Evolutionary conservation across 1,140 invertebrate species (phyloP).

Genomic region (Ladona fulva): DNA sequence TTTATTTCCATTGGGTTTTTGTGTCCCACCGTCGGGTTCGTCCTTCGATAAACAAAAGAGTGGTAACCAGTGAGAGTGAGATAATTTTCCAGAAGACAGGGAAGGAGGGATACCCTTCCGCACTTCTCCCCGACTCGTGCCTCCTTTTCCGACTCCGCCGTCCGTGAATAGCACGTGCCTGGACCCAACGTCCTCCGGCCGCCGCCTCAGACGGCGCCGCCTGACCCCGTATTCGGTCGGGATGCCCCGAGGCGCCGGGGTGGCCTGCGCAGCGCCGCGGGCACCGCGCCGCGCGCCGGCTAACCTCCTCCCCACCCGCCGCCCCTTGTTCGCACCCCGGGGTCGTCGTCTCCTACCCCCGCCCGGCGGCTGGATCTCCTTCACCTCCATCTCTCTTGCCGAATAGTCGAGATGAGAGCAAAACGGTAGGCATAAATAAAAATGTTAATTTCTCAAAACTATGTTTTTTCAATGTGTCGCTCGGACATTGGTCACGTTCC

Average conservation of each 20-base stretch:
- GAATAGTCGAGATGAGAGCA: not conserved
- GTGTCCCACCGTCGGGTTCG: too few relatives aligned
- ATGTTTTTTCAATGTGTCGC: too few relatives aligned
- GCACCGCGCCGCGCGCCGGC: not conserved
- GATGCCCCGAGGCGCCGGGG: not conserved
- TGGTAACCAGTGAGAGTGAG: not conserved
- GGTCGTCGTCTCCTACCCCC: not conserved
- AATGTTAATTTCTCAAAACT: too few relatives aligned
- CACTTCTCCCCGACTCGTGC: too few relatives aligned
- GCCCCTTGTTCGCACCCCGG: not conserved
- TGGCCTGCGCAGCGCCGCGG: not conserved
- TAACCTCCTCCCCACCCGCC: not conserved
- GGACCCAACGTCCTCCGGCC: not conserved
- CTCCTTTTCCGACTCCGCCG: not conserved
- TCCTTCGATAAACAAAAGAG: not conserved
- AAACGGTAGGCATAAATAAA: not conserved
- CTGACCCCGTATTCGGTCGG: not conserved
- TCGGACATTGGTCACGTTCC: too few relatives aligned
- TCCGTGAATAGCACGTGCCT: not conserved
- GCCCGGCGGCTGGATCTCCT: not conserved
- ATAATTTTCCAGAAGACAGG: not conserved
- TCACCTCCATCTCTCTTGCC: not conserved
- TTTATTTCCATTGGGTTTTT: too few relatives aligned
- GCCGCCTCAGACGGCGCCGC: not conserved
- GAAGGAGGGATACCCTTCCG: too few relatives aligned